Percentiles rank a stretch among this genome's conserved stretches.
These are phyloP conservation scores for Thripadectes ignobilis DNA, from an alignment of 2,797 vertebrate species.

Conservation along the genomic window DNA sequence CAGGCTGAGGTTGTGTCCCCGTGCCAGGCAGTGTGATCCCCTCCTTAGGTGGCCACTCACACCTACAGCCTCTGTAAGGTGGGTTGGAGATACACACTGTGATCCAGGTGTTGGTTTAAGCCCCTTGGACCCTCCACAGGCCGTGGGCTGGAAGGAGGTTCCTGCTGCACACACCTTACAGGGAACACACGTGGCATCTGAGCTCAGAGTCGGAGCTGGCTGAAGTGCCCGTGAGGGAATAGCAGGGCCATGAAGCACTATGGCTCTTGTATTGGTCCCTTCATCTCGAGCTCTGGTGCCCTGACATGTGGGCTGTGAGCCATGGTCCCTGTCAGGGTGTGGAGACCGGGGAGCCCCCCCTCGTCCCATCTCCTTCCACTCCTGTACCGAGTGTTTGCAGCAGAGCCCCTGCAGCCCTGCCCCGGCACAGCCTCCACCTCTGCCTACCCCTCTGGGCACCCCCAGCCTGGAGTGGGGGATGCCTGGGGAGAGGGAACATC, in stretches of 20 bases:
- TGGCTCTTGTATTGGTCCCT: rapidly evolving
- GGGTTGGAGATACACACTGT: rapidly evolving
- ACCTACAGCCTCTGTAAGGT: no score
- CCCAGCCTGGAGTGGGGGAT: background rate
- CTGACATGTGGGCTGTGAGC: background rate
- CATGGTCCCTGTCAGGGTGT: rapidly evolving
- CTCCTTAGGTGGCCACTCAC: no score
- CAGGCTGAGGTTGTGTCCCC: no score
- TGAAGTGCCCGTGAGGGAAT: rapidly evolving
- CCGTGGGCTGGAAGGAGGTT: rapidly evolving
- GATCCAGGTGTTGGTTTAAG: background rate
- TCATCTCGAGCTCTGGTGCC: background rate
- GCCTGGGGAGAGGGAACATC: background rate
- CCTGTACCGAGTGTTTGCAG: background rate
- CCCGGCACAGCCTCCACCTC: background rate
- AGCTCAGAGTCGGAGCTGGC: background rate
- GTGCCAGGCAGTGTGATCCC: no score
- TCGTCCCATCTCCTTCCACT: background rate
- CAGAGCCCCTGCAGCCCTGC: background rate
- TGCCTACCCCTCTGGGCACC: background rate
- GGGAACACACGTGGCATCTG: background rate
- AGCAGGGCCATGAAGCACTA: background rate
- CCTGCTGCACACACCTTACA: background rate
- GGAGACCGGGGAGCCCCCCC: background rate
- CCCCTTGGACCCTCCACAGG: rapidly evolving